A percentile compares a stretch with the other conserved stretches of the same genome.
phyloP scores from a whole-genome alignment of 2,113 vertebrate genomes.

The Microtus richardsoni region DNA sequence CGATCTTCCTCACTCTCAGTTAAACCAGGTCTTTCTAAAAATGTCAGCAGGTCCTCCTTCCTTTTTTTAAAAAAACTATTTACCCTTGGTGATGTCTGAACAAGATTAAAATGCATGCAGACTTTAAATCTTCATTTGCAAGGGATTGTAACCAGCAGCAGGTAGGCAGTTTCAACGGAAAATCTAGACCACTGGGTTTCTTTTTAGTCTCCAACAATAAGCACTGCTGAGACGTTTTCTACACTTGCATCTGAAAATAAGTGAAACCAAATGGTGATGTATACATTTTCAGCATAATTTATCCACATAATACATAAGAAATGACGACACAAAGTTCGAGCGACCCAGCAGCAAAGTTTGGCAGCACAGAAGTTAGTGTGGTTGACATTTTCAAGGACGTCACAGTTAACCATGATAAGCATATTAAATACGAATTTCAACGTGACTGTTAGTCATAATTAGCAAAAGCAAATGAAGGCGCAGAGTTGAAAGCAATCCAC shows the following conservation, averaged over 20 bases:
- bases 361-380: neutral
- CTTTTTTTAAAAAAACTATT: neutral
- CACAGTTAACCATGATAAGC: neutral
- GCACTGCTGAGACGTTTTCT: neutral
- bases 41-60: neutral
- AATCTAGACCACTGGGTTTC: neutral
- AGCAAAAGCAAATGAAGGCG: neutral
- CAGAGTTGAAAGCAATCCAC: neutral
- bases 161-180: neutral
- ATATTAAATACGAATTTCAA: slow-evolving; percentile 8
- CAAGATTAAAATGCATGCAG: slow-evolving; percentile 22
- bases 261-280: neutral
- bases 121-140: neutral
- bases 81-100: slow-evolving; percentile 34
- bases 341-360: neutral
- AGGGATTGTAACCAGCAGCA: neutral
- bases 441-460: neutral
- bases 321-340: neutral
- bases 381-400: slow-evolving; percentile 15
- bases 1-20: neutral
- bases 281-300: neutral
- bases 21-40: slow-evolving; percentile 39
- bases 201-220: neutral
- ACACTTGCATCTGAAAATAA: neutral
- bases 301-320: neutral